phyloP scores from a whole-genome alignment of 2,888 invertebrate genomes.

The Sisyra terminalis region DNA sequence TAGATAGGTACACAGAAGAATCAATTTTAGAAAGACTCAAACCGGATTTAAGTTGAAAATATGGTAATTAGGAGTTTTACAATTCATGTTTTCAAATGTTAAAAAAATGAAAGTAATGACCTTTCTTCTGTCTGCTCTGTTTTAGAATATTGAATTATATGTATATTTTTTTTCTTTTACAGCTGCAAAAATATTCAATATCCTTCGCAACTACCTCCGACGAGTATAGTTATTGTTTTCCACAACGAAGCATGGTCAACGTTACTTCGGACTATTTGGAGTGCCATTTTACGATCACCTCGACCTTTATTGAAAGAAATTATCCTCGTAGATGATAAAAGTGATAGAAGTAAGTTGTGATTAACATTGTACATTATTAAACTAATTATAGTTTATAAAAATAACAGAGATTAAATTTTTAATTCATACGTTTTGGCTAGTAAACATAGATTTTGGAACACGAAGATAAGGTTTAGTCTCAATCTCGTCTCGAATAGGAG shows the following conservation, averaged over 20 bases:
- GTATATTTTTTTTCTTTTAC: slow-evolving; percentile 13
- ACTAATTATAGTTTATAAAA: too few relatives aligned
- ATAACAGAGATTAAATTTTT: too few relatives aligned
- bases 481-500: too few relatives aligned
- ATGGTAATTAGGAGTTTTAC: too few relatives aligned
- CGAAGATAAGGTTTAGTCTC: too few relatives aligned
- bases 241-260: slow-evolving; percentile 99
- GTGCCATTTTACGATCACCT: slow-evolving; percentile 91
- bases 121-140: background rate
- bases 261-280: slow-evolving; percentile 87
- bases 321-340: slow-evolving; percentile 94
- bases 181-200: slow-evolving; percentile 71
- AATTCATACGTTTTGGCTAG: too few relatives aligned
- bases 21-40: too few relatives aligned
- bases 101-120: background rate
- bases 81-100: background rate
- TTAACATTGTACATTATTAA: slow-evolving; percentile 2
- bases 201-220: slow-evolving; percentile 67
- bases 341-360: slow-evolving; percentile 75
- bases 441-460: too few relatives aligned
- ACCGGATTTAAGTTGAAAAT: too few relatives aligned
- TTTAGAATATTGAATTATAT: background rate
- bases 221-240: slow-evolving; percentile 96
- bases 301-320: slow-evolving; percentile 76
- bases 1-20: too few relatives aligned